phyloP scores from a whole-genome alignment of 2,797 vertebrate genomes.

The Silurus lanzhouensis region DNA sequence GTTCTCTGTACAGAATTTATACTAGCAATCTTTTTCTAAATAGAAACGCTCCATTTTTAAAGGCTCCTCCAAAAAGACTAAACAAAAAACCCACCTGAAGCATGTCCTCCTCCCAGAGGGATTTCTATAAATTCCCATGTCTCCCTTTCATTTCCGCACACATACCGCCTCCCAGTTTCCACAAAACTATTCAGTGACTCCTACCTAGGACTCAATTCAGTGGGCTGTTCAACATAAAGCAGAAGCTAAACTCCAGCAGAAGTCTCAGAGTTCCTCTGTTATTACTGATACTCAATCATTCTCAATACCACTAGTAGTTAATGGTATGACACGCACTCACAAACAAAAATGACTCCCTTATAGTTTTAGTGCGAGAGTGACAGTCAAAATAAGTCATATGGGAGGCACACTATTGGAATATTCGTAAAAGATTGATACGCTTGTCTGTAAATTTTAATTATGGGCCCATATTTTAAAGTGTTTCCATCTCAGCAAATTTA shows the following conservation, averaged over 20 bases:
- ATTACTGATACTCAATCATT: background rate
- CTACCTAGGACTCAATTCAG: slow-evolving; percentile 6
- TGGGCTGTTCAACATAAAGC: slow-evolving; percentile 1
- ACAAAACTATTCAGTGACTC: background rate
- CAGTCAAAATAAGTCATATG: background rate
- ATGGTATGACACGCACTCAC: background rate
- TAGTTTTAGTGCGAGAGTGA: background rate
- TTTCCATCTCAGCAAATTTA: background rate
- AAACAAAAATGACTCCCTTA: background rate
- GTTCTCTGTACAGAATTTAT: background rate
- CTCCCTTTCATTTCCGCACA: slow-evolving; percentile 1
- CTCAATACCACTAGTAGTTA: background rate
- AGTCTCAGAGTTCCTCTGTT: background rate
- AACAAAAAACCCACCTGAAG: background rate
- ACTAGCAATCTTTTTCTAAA: background rate
- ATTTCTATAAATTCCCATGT: slow-evolving; percentile 8
- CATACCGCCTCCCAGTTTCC: background rate
- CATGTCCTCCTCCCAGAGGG: background rate
- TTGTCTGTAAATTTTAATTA: background rate
- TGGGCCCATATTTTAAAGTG: background rate
- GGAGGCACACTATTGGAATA: background rate
- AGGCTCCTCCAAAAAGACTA: background rate
- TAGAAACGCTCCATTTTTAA: background rate
- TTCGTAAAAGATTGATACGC: background rate
- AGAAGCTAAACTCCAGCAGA: background rate